phyloP scores from a whole-genome alignment of 2,888 invertebrate genomes.

The Dioctria linearis region DNA sequence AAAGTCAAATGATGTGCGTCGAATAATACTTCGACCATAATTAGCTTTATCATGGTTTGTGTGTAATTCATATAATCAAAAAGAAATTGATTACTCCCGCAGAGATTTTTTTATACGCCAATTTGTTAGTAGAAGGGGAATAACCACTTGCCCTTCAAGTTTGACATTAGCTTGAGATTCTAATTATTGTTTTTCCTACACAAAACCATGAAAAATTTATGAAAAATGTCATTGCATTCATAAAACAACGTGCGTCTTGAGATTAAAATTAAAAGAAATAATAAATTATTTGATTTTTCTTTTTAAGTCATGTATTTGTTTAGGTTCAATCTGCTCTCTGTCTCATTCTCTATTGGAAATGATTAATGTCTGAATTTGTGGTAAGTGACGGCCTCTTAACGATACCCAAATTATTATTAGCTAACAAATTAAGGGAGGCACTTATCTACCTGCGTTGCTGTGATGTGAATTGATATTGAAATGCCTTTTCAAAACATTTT shows the following conservation, averaged over 20 bases:
- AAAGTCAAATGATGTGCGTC: background rate
- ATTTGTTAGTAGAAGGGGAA: slow-evolving; percentile 31
- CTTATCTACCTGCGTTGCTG: background rate
- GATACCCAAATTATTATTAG: slow-evolving; percentile 10
- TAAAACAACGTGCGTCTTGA: too few species aligned
- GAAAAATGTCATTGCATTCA: background rate
- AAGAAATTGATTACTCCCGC: slow-evolving; percentile 46
- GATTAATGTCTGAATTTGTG: slow-evolving; percentile 38
- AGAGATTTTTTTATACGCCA: slow-evolving; percentile 13
- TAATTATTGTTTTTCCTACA: slow-evolving; percentile 12
- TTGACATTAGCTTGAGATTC: background rate
- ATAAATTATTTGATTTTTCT: slow-evolving; percentile 13
- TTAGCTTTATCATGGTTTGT: slow-evolving; percentile 32
- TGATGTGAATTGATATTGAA: too few species aligned
- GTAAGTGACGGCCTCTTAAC: slow-evolving; percentile 28
- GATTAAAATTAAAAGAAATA: slow-evolving; percentile 6
- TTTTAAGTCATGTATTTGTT: background rate
- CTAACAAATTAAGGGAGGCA: background rate
- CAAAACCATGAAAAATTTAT: slow-evolving; percentile 11
- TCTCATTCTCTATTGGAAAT: background rate
- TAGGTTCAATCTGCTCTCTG: background rate
- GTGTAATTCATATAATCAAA: slow-evolving; percentile 22
- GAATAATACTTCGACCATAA: background rate
- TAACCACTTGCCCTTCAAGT: slow-evolving; percentile 39
- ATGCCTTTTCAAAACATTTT: too few species aligned